These are phyloP conservation scores for Rhinogobio ventralis DNA, from an alignment of 2,797 vertebrate genomes.

Conservation along the genomic window DNA sequence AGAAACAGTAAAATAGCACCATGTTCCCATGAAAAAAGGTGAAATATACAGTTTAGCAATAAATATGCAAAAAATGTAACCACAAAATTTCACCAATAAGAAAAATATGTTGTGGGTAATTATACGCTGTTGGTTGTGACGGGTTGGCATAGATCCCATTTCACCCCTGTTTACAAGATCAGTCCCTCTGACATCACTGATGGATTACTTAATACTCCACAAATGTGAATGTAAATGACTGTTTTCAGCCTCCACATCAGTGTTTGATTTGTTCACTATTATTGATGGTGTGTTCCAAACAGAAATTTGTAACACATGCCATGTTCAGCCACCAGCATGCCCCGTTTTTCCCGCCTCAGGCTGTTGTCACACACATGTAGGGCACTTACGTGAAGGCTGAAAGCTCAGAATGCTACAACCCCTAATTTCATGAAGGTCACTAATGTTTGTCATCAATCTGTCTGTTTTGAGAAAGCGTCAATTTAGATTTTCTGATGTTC, in stretches of 20 bases:
- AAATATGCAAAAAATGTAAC: no score
- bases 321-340: not conserved
- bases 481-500: not conserved
- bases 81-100: not conserved
- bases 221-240: slow-evolving; percentile 16
- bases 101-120: not conserved
- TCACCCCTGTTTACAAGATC: slow-evolving; percentile 2
- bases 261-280: not conserved
- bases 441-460: slow-evolving; percentile 15
- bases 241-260: slow-evolving; percentile 13
- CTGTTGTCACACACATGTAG: slow-evolving; percentile 33
- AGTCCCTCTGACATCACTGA: slow-evolving; percentile 25
- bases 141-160: not conserved
- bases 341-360: not conserved
- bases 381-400: not conserved
- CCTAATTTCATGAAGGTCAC: not conserved
- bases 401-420: slow-evolving; percentile 14
- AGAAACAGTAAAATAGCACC: not conserved
- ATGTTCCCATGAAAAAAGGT: not conserved
- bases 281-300: slow-evolving; percentile 13
- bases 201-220: slow-evolving; percentile 28
- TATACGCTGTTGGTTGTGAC: not conserved
- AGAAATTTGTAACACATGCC: slow-evolving; percentile 5
- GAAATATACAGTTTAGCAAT: not conserved
- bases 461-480: not conserved